Percentiles rank a stretch among this genome's conserved stretches.
Conservation (phyloP, 2,113 vertebrate species). For the Tamias sibiricus region DNA sequence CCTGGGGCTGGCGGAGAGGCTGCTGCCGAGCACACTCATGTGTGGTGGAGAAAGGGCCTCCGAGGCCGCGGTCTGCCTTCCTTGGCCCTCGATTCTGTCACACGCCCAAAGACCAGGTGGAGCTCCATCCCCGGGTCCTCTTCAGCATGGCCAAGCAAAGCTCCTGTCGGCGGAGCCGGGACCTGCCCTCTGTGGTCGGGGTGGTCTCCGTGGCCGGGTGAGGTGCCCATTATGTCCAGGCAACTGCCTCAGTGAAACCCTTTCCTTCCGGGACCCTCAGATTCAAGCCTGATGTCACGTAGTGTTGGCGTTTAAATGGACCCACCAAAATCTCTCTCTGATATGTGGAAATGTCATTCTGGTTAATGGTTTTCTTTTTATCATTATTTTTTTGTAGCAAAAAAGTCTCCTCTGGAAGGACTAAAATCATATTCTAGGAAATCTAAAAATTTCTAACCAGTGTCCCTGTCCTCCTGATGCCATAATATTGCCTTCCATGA, state of each 20-base stretch:
- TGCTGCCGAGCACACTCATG: background rate
- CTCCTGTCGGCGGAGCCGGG: background rate
- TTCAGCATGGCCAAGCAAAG: background rate
- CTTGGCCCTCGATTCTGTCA: background rate
- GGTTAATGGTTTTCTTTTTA: background rate
- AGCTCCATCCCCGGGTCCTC: background rate
- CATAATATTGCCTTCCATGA: background rate
- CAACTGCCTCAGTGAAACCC: background rate
- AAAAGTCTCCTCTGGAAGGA: slow-evolving; percentile 15
- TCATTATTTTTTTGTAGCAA: background rate
- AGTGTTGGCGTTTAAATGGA: background rate
- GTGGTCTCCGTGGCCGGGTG: background rate
- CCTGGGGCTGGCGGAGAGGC: background rate
- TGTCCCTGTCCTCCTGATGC: background rate
- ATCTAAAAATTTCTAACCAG: background rate
- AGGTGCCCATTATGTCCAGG: background rate
- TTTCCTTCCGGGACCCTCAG: background rate
- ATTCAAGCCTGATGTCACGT: background rate
- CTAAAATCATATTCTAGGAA: background rate
- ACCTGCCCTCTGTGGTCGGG: background rate
- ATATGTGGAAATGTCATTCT: background rate
- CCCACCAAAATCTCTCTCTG: background rate
- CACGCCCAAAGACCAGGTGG: background rate
- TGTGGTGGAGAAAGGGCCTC: background rate
- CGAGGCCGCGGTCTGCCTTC: background rate